A percentile compares a stretch with the other conserved stretches of the same genome.
Conservation (phyloP, 2,888 invertebrate species). For the Phania funesta region DNA sequence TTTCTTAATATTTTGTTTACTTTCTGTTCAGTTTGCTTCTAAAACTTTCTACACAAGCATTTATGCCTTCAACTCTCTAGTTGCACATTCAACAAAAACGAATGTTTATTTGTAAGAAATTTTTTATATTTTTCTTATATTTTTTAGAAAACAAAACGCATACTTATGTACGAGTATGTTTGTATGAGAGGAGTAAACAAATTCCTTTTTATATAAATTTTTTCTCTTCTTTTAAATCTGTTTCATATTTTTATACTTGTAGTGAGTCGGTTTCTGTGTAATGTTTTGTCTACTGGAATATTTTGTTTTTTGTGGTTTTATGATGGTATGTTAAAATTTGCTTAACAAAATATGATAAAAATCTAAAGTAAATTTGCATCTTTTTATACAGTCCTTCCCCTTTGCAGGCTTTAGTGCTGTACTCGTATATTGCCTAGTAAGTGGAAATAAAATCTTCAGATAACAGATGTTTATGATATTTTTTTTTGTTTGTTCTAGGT, state of each 20-base stretch:
- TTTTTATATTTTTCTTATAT: slow-evolving; percentile 13
- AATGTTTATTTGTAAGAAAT: slow-evolving; percentile 36
- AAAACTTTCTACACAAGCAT: slow-evolving; percentile 17
- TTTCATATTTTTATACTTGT: slow-evolving; percentile 22
- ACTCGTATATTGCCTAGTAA: slow-evolving; percentile 57
- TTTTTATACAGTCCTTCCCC: slow-evolving; percentile 17
- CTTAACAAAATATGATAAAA: slow-evolving; percentile 60
- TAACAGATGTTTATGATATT: slow-evolving; percentile 58
- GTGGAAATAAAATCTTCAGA: slow-evolving; percentile 54
- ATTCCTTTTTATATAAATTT: slow-evolving; percentile 19
- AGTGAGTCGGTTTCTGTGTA: background rate
- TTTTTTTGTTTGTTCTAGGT: background rate
- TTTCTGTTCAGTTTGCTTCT: slow-evolving; percentile 19
- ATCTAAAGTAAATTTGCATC: slow-evolving; percentile 59
- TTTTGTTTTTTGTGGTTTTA: slow-evolving; percentile 44
- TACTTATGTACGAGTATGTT: too few species aligned
- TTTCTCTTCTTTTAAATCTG: slow-evolving; percentile 22
- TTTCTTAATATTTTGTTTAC: slow-evolving; percentile 11
- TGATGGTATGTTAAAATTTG: slow-evolving; percentile 51
- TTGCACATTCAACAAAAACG: slow-evolving; percentile 17
- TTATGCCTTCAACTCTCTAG: background rate
- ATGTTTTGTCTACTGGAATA: slow-evolving; percentile 37
- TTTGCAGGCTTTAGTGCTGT: slow-evolving; percentile 35
- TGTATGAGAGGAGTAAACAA: slow-evolving; percentile 31
- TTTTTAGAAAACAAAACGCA: slow-evolving; percentile 10